Evolutionary conservation across 2,113 vertebrate genomes (phyloP), one percentile per base, ranked within the genome.

Genomic region (Notechis scutatus): DNA sequence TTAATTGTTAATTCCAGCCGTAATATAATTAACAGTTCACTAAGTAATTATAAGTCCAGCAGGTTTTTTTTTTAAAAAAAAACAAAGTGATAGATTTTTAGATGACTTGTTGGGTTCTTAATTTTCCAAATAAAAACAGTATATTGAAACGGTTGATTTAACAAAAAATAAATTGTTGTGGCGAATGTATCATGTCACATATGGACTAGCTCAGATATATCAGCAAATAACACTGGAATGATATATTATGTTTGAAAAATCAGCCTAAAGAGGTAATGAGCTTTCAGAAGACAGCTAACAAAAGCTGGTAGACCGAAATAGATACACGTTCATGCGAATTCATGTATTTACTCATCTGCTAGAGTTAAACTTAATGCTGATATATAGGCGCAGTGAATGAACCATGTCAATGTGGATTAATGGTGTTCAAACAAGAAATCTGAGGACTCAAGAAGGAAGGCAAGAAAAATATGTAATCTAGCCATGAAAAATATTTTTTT

Each of bases 351-450:
- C 97, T 95, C 97, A 98, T 98, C 98, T 98, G 97, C 96, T 97
- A 94, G 91, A 95, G 96, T 96, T 97, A 97, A 97, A 97, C 96
- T 96, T 93, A 94, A 96, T 97, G 97, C 95, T 97, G 96, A 93
- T 95, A 85, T 93, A 93, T 96, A 96, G 92, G 95, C 95, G 96
- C 95, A 96, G 91, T 94, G 97, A 96, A 97, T 97, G 97, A 97
- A 97, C 97, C 97, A 95, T 96, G 96, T 97, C 98, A 98, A 98
- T 98, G 94, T 97, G 97, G 98, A 98, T 97, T 98, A 97, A 98
- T 98, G 97, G 97, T 96, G 96, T 96, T 97, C 91, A 97, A 97
- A 97, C 96, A 96, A 96, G 96, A 96, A 97, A 97, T 95, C 95
- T 91, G 92, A 92, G 94, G 88, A 95, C 64, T 93, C 81, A 52